These are phyloP conservation scores for Carapus acus DNA, from an alignment of 2,797 vertebrate species.

Conservation along the genomic window DNA sequence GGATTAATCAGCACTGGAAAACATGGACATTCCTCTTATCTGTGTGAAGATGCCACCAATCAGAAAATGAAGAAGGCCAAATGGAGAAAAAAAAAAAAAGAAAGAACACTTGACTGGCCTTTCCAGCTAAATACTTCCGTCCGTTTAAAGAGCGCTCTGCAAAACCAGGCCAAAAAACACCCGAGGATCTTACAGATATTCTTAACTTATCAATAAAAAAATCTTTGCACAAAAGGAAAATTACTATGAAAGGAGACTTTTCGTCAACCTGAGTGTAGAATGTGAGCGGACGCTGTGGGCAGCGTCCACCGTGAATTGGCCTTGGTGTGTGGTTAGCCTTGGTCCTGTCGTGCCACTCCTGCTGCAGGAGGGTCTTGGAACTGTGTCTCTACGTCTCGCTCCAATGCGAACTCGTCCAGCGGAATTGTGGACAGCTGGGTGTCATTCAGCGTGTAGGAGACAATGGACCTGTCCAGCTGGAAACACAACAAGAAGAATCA, in stretches of 20 bases:
- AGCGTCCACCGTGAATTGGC: conserved; percentile 48
- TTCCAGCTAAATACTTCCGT: conserved; percentile 30
- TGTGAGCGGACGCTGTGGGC: conserved; percentile 63
- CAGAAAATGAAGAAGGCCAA: conserved; percentile 54
- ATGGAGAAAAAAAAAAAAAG: conserved; percentile 35
- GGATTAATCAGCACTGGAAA: conserved; percentile 54
- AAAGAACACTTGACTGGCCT: conserved; percentile 42
- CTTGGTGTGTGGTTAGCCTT: conserved; percentile 72
- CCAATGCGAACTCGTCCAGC: conserved; percentile 75
- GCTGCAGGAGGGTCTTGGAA: conserved; percentile 56
- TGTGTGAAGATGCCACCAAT: conserved; percentile 62
- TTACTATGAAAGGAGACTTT: conserved; percentile 58
- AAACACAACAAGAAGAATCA: conserved; percentile 17
- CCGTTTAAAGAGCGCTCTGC: conserved; percentile 40
- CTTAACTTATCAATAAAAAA: conserved; percentile 60
- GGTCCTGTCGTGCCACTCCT: conserved; percentile 55
- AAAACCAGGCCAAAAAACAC: conserved; percentile 42
- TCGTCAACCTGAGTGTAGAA: conserved; percentile 88
- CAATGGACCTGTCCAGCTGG: conserved; percentile 61
- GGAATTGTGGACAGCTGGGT: conserved; percentile 80
- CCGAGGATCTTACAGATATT: conserved; percentile 55
- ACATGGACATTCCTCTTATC: conserved; percentile 62
- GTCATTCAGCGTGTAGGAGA: conserved; percentile 61
- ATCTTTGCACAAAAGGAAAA: conserved; percentile 68
- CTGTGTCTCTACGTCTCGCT: conserved; percentile 67